phyloP scores from a whole-genome alignment of 2,797 vertebrate genomes.

The Thripadectes ignobilis region DNA sequence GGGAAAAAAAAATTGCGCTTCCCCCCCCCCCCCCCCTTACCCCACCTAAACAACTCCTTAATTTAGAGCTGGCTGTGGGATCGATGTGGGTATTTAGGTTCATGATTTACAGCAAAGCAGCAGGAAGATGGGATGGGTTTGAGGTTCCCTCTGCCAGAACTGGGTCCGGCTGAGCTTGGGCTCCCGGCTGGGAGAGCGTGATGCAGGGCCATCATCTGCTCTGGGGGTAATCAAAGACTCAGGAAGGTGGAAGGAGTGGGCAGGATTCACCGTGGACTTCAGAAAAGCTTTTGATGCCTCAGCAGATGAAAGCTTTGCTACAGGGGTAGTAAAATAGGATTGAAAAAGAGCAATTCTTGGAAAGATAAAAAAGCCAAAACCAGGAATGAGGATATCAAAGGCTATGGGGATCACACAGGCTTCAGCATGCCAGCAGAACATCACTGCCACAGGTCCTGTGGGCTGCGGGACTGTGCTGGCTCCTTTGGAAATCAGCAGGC shows the following conservation, averaged over 20 bases:
- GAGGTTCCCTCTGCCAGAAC: not conserved
- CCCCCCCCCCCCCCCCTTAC: not conserved
- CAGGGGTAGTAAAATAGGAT: not conserved
- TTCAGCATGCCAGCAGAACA: not conserved
- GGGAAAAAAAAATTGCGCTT: not conserved
- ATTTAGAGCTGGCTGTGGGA: not conserved
- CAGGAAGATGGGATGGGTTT: not conserved
- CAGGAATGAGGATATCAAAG: not conserved
- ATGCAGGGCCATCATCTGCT: not conserved
- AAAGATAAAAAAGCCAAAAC: not conserved
- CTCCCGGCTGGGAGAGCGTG: not conserved
- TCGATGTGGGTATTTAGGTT: not conserved
- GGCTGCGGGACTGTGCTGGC: not conserved
- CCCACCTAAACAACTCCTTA: not conserved
- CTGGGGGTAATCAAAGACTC: not conserved
- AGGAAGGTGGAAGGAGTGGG: not conserved
- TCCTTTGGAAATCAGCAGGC: not conserved
- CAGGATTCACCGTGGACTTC: not conserved
- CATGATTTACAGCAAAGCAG: not conserved
- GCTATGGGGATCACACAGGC: not conserved
- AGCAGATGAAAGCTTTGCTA: conserved; percentile 23
- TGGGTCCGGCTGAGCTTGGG: not conserved
- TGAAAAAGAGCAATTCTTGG: not conserved
- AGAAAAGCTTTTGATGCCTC: conserved; percentile 36
- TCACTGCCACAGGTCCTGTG: not conserved